Conservation (phyloP, 2,888 invertebrate species). For the Tipula vernalis region DNA sequence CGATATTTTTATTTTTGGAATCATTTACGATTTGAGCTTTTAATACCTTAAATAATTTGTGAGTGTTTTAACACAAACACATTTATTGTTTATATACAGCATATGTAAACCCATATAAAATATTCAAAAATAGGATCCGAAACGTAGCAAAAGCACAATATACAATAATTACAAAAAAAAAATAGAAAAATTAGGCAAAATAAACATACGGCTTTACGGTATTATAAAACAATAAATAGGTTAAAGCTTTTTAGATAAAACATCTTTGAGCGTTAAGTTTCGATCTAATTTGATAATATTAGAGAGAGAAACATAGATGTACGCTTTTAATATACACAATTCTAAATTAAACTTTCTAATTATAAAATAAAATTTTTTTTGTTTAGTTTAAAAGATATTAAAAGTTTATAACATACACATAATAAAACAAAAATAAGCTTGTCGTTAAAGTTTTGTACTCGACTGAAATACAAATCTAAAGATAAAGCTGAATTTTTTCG, state of each 20-base stretch:
- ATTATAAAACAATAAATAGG: not conserved
- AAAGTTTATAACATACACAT: too few species aligned
- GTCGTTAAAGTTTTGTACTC: too few species aligned
- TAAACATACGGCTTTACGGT: not conserved
- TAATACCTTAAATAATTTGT: slow-evolving; percentile 4
- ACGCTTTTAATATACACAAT: not conserved
- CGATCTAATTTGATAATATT: not conserved
- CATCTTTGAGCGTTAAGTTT: not conserved
- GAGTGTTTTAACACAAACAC: not conserved
- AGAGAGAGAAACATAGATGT: not conserved
- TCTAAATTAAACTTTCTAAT: not conserved
- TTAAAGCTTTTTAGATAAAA: not conserved
- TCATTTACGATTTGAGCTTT: not conserved
- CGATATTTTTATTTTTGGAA: not conserved
- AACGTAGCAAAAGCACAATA: not conserved
- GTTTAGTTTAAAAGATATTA: too few species aligned
- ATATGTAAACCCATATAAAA: not conserved
- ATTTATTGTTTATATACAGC: not conserved
- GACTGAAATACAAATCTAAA: too few species aligned
- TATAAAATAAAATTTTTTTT: not conserved
- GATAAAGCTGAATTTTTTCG: not conserved
- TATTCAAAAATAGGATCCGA: not conserved
- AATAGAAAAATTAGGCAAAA: not conserved
- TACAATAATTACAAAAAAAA: not conserved
- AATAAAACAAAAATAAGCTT: too few species aligned